Evolutionary conservation across 30 jellyfish, hydroid and myxozoan genomes (phyloP), one percentile per base, ranked within the genome.

Genomic region (Turritopsis dohrnii): DNA sequence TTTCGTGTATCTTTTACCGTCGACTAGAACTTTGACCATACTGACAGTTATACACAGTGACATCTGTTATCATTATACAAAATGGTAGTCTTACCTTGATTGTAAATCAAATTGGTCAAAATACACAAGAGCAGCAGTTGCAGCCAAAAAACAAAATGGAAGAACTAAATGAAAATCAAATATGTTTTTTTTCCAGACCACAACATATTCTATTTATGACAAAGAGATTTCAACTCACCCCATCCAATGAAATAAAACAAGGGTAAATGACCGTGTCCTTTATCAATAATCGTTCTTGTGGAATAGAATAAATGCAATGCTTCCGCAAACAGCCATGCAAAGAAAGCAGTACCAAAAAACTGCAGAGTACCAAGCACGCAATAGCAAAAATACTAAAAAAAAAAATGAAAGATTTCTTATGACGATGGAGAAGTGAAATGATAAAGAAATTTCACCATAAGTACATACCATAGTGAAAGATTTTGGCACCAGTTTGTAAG

Each of bases 251-350:
- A 86, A 71, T 93, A 93, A 75, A 93, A 93, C 89, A 82, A 72
- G n/a, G 84, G 53, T 28, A 93, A 94, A 66, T 85, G 89, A 71
- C 96, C 96, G 77, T 86, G 60, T 60, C 96, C 95, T 77, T 93
- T 93, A 54, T 85, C 96, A 22, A 93, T 82, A 71, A 89, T 96
- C 8, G 95, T 88, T 23, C 96, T 87, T 7, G 98, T 93, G 31
- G 94, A 75, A 9, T 88, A 89, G 90, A 75, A 88, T 8, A 93
- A 69, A 80, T 93, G 98, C 72, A 93, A 71, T 1, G 98, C 96
- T 72, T 93, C 98, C 8, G 91, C 98, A 74, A 93, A 71, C 85
- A 88, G 79, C 98, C 98, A 93, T 66, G 96, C 80, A 75, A 93
- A 93, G 96, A 93, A 93, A 9, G 92, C 96, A 0, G 85, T 66